These are phyloP conservation scores for Orchesella cincta DNA, from an alignment of 1,140 invertebrate genomes.

Conservation along the genomic window DNA sequence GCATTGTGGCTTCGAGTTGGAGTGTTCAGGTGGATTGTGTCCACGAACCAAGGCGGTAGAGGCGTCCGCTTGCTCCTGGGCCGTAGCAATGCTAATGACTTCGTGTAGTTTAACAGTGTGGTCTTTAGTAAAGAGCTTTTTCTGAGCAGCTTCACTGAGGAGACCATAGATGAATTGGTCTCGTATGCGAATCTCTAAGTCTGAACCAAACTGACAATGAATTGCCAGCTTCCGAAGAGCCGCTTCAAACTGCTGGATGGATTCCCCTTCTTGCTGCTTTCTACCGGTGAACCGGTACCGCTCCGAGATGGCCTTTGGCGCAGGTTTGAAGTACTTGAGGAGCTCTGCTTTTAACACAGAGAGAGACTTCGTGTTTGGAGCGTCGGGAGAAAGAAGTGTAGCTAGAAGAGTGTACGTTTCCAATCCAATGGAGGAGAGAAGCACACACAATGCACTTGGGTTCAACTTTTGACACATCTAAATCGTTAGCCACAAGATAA, in stretches of 20 bases:
- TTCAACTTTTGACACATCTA: neutral
- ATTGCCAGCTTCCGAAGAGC: neutral
- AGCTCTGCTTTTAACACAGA: neutral
- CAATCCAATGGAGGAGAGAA: slow-evolving; percentile 27
- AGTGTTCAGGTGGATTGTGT: neutral
- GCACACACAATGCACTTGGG: neutral
- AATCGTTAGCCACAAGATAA: slow-evolving; percentile 18
- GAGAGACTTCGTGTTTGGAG: slow-evolving; percentile 9
- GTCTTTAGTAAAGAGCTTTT: slow-evolving; percentile 1
- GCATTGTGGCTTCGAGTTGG: neutral
- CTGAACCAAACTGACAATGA: neutral
- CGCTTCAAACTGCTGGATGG: neutral
- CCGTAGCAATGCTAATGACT: neutral
- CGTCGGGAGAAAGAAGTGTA: slow-evolving; percentile 17
- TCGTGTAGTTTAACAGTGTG: neutral
- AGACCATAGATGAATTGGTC: slow-evolving; percentile 18
- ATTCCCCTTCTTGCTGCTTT: slow-evolving; percentile 23
- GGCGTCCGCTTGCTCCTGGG: slow-evolving; percentile 28
- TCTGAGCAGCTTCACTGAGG: neutral
- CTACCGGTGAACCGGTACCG: slow-evolving; percentile 40
- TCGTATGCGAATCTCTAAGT: neutral
- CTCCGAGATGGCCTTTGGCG: slow-evolving; percentile 38
- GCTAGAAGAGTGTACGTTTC: slow-evolving; percentile 20
- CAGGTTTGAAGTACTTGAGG: slow-evolving; percentile 27
- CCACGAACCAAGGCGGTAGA: slow-evolving; percentile 15